phyloP scores from a whole-genome alignment of 2,797 vertebrate genomes.

The Pseudomugil gertrudae region DNA sequence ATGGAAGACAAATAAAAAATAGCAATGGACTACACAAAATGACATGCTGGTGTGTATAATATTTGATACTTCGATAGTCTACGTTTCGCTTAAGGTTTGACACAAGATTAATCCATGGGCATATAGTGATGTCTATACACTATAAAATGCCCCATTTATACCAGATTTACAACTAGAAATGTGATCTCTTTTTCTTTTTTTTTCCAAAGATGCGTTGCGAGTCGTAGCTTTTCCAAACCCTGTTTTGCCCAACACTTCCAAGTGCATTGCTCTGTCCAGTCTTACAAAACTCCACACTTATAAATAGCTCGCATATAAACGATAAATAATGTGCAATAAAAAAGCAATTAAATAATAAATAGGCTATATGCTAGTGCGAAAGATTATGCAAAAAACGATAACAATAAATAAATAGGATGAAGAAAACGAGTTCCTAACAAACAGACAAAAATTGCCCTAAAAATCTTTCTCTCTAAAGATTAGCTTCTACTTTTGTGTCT shows the following conservation, averaged over 20 bases:
- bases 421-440: slow-evolving; percentile 70
- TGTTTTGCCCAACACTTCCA: slow-evolving; percentile 79
- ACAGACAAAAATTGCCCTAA: slow-evolving; percentile 69
- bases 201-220: slow-evolving; percentile 80
- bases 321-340: slow-evolving; percentile 99
- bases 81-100: slow-evolving; percentile 81
- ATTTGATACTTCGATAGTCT: slow-evolving; percentile 81
- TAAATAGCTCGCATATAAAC: slow-evolving; percentile 95
- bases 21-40: slow-evolving; percentile 78
- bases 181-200: slow-evolving; percentile 39
- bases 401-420: slow-evolving; percentile 89
- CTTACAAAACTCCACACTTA: slow-evolving; percentile 90
- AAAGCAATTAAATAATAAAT: slow-evolving; percentile 98
- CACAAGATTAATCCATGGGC: slow-evolving; percentile 79
- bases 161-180: slow-evolving; percentile 78
- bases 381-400: slow-evolving; percentile 86
- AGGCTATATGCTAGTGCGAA: slow-evolving; percentile 83
- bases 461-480: slow-evolving; percentile 79
- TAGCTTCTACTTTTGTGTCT: slow-evolving; percentile 85
- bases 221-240: slow-evolving; percentile 82
- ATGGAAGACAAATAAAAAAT: slow-evolving; percentile 73
- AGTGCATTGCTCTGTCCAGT: slow-evolving; percentile 86
- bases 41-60: slow-evolving; percentile 84
- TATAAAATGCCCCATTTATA: slow-evolving; percentile 76
- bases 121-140: slow-evolving; percentile 75